phyloP scores from a whole-genome alignment of 2,113 vertebrate species.

The Myotis yumanensis region DNA sequence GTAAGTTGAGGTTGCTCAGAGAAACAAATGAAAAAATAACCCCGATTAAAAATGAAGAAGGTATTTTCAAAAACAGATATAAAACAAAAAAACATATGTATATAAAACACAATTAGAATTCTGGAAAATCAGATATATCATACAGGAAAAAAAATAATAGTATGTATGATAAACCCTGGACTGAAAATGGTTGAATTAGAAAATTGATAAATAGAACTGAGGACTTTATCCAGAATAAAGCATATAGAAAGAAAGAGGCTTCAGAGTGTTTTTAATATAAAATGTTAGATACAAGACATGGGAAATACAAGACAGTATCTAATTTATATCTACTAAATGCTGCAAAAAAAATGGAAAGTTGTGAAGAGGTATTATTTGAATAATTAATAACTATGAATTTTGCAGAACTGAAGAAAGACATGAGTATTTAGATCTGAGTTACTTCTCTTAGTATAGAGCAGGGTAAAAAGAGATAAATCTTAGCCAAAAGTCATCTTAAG shows the following conservation, averaged over 20 bases:
- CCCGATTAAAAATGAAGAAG: slow-evolving; percentile 3
- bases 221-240: neutral
- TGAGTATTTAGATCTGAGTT: neutral
- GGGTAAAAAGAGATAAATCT: neutral
- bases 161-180: neutral
- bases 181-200: slow-evolving; percentile 34
- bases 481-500: neutral
- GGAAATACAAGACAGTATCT: neutral
- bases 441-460: neutral
- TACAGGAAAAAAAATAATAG: neutral
- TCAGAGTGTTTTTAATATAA: neutral
- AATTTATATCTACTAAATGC: neutral
- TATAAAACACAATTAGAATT: slow-evolving; percentile 7
- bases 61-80: neutral
- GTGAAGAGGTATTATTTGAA: neutral
- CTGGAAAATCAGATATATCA: neutral
- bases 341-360: neutral
- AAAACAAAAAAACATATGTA: neutral
- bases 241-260: neutral
- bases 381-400: slow-evolving; percentile 11
- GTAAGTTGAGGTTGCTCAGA: neutral
- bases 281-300: neutral
- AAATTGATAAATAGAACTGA: slow-evolving; percentile 14
- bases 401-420: neutral
- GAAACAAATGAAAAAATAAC: slow-evolving; percentile 29